These are phyloP conservation scores for Mythimna lalbum DNA, from an alignment of 2,888 invertebrate species.

Conservation along the genomic window DNA sequence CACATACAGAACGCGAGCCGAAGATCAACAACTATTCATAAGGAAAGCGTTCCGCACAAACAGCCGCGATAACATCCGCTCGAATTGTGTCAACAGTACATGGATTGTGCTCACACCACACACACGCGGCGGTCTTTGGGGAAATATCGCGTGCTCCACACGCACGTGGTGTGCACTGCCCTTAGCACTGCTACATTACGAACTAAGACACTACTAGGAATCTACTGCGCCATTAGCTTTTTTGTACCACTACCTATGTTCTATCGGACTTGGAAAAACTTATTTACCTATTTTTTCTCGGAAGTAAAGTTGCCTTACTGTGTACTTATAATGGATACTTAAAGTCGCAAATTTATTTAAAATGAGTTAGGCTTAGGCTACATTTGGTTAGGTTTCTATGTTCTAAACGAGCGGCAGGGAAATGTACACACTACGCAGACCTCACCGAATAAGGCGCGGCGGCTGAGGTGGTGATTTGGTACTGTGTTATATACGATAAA, in stretches of 20 bases:
- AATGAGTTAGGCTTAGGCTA: neutral
- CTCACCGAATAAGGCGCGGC: neutral
- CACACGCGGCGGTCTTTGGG: conserved; percentile 12
- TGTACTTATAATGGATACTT: neutral
- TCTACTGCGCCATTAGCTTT: neutral
- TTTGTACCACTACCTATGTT: neutral
- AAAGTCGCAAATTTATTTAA: neutral
- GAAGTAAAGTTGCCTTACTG: neutral
- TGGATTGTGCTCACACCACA: conserved; percentile 22
- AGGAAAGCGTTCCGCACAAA: conserved; percentile 21
- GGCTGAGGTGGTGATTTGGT: too few relatives aligned
- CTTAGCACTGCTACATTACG: neutral
- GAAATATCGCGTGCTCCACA: conserved; percentile 25
- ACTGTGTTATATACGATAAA: too few relatives aligned
- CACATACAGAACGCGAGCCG: conserved; percentile 9
- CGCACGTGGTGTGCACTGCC: neutral
- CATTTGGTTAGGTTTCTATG: neutral
- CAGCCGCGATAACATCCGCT: conserved; percentile 23
- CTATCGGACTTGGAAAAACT: neutral
- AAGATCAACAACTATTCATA: conserved; percentile 25
- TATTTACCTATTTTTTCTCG: neutral
- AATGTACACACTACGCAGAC: neutral
- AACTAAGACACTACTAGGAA: neutral
- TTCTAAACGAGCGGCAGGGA: neutral
- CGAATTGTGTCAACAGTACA: conserved; percentile 28